These are phyloP conservation scores for Drosophila arizonae DNA, from an alignment of 1,140 invertebrate species.

Conservation along the genomic window DNA sequence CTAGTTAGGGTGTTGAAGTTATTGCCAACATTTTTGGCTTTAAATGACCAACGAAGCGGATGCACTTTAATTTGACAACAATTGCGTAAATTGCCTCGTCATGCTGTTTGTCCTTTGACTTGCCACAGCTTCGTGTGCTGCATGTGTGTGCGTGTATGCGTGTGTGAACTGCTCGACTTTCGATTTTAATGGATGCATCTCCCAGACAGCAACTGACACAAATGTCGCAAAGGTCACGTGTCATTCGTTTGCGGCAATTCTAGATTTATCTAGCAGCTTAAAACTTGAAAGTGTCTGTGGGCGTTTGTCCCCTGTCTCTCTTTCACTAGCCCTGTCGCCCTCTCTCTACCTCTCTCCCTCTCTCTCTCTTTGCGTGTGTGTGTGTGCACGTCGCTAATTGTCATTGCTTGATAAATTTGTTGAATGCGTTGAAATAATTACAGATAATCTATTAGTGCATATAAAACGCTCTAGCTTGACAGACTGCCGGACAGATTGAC, in stretches of 20 bases:
- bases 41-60: slow-evolving; percentile 82
- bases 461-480: not conserved
- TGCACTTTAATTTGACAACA: slow-evolving; percentile 83
- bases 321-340: too few relatives aligned
- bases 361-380: slow-evolving; percentile 1
- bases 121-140: slow-evolving; percentile 6
- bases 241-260: slow-evolving; percentile 78
- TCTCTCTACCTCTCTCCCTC: too few relatives aligned
- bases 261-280: slow-evolving; percentile 66
- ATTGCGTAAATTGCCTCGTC: slow-evolving; percentile 81
- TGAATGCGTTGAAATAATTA: slow-evolving; percentile 7
- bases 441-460: slow-evolving; percentile 1
- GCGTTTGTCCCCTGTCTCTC: not conserved
- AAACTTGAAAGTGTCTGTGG: slow-evolving; percentile 49
- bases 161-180: slow-evolving; percentile 34
- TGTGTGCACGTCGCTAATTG: slow-evolving; percentile 11
- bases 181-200: slow-evolving; percentile 40
- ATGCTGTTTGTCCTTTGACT: slow-evolving; percentile 73
- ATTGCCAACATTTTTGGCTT: slow-evolving; percentile 57
- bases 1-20: slow-evolving; percentile 26
- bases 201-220: slow-evolving; percentile 74
- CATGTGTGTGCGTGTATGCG: not conserved
- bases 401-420: slow-evolving; percentile 13
- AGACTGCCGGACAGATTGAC: too few relatives aligned
- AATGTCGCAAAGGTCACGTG: slow-evolving; percentile 82